Percentiles rank a stretch among this genome's conserved stretches.
Evolutionary conservation across 1,140 invertebrate species (phyloP).

Genomic region (Drosophila pruinosa): DNA sequence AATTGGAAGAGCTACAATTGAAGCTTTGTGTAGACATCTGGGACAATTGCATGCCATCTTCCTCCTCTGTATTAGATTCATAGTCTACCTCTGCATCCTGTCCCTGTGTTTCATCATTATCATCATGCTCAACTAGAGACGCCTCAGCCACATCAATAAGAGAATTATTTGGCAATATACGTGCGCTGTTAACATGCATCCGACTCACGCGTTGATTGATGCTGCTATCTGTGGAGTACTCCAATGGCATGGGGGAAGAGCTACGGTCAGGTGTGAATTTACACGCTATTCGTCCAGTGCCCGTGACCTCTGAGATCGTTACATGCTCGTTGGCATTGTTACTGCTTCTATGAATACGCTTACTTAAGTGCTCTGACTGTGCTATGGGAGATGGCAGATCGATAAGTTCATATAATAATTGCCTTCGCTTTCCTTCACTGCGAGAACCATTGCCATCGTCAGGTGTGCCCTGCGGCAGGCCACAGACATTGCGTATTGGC

Average conservation of each 20-base stretch:
- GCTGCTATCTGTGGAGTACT: constrained; percentile 54
- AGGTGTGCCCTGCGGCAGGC: constrained; percentile 52
- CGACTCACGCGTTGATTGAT: constrained; percentile 67
- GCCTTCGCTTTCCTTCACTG: constrained; percentile 35
- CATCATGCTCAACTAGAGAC: constrained; percentile 15
- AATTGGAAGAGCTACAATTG: constrained; percentile 75
- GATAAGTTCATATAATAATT: constrained; percentile 48
- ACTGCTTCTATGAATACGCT: constrained; percentile 23
- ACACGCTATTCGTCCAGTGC: constrained; percentile 25
- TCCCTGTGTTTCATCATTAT: constrained; percentile 7
- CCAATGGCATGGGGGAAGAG: constrained; percentile 63
- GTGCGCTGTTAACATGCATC: constrained; percentile 54
- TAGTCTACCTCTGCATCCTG: constrained; percentile 7
- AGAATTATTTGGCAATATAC: constrained; percentile 8
- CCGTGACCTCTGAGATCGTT: constrained; percentile 47
- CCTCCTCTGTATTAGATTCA: constrained; percentile 29
- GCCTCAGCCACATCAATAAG: constrained; percentile 8
- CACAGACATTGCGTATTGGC: constrained; percentile 69
- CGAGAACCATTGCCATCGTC: constrained; percentile 45
- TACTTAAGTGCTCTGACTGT: constrained; percentile 56
- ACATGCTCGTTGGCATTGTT: constrained; percentile 29
- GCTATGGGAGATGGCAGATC: constrained; percentile 71
- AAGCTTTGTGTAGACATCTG: constrained; percentile 61
- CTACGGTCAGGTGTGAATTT: constrained; percentile 74
- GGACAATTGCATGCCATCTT: constrained; percentile 68